Conservation (phyloP, 2,888 invertebrate genomes). For the Dynastes hyllus region DNA sequence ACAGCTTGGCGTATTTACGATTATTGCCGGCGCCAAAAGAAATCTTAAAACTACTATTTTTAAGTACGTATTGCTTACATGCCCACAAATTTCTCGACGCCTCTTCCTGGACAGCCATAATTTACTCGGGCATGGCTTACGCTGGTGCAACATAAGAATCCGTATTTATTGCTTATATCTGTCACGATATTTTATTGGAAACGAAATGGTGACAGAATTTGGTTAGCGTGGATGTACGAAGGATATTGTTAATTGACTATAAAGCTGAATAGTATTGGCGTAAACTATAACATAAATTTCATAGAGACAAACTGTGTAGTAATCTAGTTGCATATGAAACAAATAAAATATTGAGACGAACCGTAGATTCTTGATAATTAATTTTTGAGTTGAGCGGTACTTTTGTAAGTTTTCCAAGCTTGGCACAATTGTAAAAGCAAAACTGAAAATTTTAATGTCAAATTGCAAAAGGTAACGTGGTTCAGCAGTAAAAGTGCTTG, state of each 20-base stretch:
- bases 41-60: slow-evolving; percentile 36
- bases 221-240: neutral
- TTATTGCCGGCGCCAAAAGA: slow-evolving; percentile 39
- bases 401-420: too few species aligned
- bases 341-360: too few species aligned
- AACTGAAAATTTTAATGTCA: too few species aligned
- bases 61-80: slow-evolving; percentile 14
- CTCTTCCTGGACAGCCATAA: slow-evolving; percentile 13
- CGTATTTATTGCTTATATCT: slow-evolving; percentile 13
- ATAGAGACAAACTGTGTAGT: too few species aligned
- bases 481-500: too few species aligned
- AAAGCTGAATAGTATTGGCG: neutral
- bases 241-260: neutral
- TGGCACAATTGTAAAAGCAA: too few species aligned
- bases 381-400: too few species aligned
- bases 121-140: slow-evolving; percentile 3
- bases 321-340: too few species aligned
- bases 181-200: slow-evolving; percentile 1
- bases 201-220: slow-evolving; percentile 1
- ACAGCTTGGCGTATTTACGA: slow-evolving; percentile 36
- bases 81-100: slow-evolving; percentile 25
- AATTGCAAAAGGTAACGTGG: too few species aligned
- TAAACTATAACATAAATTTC: neutral
- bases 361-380: too few species aligned
- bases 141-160: slow-evolving; percentile 14